Percentiles rank a stretch among this genome's conserved stretches.
Conservation (phyloP, 2,113 vertebrate genomes). For the Sapayoa aenigma region DNA sequence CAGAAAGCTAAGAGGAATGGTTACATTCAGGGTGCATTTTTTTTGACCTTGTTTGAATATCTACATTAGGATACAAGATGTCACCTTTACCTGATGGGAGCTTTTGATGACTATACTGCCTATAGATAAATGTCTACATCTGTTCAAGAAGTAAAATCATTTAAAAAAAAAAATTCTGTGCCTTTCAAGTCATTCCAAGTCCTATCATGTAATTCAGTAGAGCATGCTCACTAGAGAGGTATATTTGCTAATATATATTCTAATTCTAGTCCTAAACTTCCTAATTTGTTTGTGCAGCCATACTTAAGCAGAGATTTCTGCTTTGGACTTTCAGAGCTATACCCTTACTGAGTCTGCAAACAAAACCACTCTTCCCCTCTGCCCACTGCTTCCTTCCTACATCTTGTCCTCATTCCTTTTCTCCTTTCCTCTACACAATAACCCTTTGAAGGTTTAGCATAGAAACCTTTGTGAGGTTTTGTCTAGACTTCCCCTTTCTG, state of each 20-base stretch:
- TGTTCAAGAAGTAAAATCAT: neutral
- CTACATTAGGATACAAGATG: neutral
- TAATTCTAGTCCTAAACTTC: neutral
- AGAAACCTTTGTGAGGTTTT: neutral
- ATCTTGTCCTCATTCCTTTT: neutral
- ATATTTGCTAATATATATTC: neutral
- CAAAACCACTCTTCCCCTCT: neutral
- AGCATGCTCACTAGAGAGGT: neutral
- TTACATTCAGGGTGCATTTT: neutral
- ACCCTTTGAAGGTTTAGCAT: neutral
- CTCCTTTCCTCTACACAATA: neutral
- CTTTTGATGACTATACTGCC: neutral
- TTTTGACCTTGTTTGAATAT: neutral
- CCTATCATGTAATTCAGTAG: neutral
- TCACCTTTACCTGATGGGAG: neutral
- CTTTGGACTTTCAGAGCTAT: neutral
- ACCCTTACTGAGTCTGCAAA: neutral
- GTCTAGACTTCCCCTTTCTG: neutral
- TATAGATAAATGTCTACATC: neutral
- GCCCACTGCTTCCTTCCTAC: neutral
- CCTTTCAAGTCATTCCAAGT: neutral
- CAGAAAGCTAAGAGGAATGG: neutral
- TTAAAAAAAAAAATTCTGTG: neutral
- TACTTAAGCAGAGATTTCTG: neutral
- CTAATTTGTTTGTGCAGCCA: neutral